A percentile compares a stretch with the other conserved stretches of the same genome.
Conservation (phyloP, 92 coral and sea anemone species). For the Zoanthus gigantus region DNA sequence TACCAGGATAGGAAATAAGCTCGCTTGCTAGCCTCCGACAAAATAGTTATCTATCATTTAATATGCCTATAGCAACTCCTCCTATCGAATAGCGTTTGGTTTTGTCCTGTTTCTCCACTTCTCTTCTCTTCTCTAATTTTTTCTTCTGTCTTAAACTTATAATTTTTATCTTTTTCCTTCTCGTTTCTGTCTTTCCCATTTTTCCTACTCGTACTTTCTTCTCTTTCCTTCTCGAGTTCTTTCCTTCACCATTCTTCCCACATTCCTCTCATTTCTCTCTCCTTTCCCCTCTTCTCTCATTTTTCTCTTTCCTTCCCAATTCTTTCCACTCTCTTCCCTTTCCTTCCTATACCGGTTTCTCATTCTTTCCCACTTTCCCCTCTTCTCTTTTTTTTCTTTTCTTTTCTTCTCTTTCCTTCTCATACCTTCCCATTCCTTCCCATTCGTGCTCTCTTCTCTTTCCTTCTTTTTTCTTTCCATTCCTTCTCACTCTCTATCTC, state of each 20-base stretch:
- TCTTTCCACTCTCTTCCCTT: not conserved
- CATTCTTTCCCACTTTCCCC: not conserved
- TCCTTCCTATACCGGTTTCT: not conserved
- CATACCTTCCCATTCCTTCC: not conserved
- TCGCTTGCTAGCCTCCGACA: no score
- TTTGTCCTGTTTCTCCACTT: no score
- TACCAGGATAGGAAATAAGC: no score
- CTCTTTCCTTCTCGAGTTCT: not conserved
- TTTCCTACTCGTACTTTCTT: not conserved
- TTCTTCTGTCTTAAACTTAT: no score
- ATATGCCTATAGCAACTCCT: not conserved
- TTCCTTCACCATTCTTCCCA: not conserved
- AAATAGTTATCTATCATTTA: no score
- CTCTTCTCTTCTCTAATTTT: no score
- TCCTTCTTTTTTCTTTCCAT: not conserved
- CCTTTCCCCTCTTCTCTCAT: not conserved
- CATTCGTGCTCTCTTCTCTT: not conserved
- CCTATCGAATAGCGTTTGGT: not conserved
- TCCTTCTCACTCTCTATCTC: no score
- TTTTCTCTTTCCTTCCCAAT: not conserved
- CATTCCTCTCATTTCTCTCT: not conserved
- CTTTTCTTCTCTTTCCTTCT: not conserved
- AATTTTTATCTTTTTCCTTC: not conserved
- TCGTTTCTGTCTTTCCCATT: not conserved
- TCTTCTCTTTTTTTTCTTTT: not conserved